These are phyloP conservation scores for Pyxicephalus adspersus DNA, from an alignment of 2,113 vertebrate species.

Conservation along the genomic window DNA sequence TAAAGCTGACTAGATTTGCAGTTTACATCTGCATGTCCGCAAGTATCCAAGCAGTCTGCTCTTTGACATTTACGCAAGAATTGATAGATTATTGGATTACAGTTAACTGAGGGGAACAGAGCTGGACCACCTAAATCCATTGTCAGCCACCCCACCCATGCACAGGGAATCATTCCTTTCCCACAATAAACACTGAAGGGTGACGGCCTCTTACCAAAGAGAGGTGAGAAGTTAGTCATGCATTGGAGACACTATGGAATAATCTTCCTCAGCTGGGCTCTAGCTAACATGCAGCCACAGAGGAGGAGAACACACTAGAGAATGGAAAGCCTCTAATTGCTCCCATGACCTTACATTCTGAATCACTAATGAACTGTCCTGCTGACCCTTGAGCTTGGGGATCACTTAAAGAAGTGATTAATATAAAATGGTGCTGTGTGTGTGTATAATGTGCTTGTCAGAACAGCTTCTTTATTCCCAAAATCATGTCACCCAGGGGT, in stretches of 20 bases:
- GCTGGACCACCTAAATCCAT: conserved; percentile 27
- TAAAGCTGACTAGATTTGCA: conserved; percentile 27
- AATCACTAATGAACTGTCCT: not conserved
- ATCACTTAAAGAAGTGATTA: too few relatives aligned
- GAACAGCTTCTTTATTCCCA: too few relatives aligned
- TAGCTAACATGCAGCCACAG: not conserved
- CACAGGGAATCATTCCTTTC: conserved; percentile 1
- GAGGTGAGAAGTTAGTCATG: conserved; percentile 4
- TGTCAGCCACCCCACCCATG: not conserved
- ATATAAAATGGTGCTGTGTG: too few relatives aligned
- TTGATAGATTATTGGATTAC: conserved; percentile 35
- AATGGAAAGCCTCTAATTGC: not conserved
- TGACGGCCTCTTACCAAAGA: conserved; percentile 6
- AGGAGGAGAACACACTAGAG: not conserved
- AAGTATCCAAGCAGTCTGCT: conserved; percentile 12
- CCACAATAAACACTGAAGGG: conserved; percentile 16
- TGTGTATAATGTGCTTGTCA: too few relatives aligned
- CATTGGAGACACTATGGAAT: not conserved
- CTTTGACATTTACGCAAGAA: conserved; percentile 35
- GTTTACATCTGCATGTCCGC: conserved; percentile 4
- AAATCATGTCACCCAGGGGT: too few relatives aligned
- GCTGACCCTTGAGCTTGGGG: not conserved
- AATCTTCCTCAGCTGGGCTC: not conserved
- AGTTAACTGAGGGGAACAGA: not conserved
- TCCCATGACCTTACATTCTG: not conserved